Base-by-base conservation (phyloP, 2,113 vertebrate species). In the Stegastes partitus region DNA sequence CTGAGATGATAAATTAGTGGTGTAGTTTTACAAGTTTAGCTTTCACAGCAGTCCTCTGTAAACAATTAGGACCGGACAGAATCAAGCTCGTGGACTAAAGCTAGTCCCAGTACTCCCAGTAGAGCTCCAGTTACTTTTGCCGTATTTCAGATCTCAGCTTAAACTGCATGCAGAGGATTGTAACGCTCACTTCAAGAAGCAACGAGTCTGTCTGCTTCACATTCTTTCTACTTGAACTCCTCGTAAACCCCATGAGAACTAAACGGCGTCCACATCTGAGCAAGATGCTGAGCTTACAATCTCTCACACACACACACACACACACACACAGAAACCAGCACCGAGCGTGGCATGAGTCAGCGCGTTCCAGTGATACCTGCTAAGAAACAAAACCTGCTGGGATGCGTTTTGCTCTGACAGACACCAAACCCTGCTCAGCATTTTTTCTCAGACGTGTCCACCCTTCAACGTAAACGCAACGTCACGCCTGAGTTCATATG, bases 281-380 rank as follows among this genome's bases (percentile, higher is more conserved):
- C 34, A 69, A 39, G 62, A 54, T 57, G 59, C 82, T 72, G 42
- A 87, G 54, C 28, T 21, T 28, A 59, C 22, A 63, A 12, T 62
- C 11, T 18, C 34, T 19, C 54, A 81, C 64, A 28, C 51, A 49
- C 28, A 56, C 19, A 85, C 64, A 28, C 51, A 49, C 28, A 56
- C 19, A 85, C 54, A 81, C 64, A 28, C 51, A 49, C 28, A 56
- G 15, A 85, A 18, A 28, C 31, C 8, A 18, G 5, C 18, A 59
- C 47, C 45, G 65, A 81, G 2, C 11, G 7, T 2, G n/a, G 37
- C 8, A 22, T 75, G 64, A 88, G 65, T 87, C 87, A 89, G 81
- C 76, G 70, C n/a, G 26, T 79, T 77, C 61, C 66, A 42, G 25
- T 15, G 10, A 74, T 67, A 83, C 80, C 70, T 72, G 67, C 39